Percentiles rank a stretch among this genome's conserved stretches.
Evolutionary conservation across 2,113 vertebrate species (phyloP).

Genomic region (Suncus etruscus): DNA sequence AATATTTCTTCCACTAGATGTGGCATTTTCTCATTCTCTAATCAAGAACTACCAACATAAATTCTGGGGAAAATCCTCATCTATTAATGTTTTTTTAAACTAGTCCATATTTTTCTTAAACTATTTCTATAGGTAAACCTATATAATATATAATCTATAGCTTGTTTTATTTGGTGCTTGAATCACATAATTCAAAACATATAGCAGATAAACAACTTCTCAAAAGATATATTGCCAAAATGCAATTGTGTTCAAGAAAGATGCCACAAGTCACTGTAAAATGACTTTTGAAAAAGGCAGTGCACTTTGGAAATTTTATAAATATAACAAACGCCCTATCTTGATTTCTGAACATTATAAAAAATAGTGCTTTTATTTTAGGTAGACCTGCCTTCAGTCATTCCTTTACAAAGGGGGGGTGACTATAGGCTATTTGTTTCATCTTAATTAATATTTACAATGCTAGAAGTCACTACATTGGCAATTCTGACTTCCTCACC

Average conservation of each 20-base stretch:
- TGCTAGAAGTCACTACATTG: constrained; percentile 59
- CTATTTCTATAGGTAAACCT: background rate
- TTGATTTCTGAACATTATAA: constrained; percentile 66
- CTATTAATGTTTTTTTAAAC: too few species aligned
- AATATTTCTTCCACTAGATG: background rate
- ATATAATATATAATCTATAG: background rate
- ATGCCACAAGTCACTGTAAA: constrained; percentile 55
- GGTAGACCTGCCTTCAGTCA: background rate
- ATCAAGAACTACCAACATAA: background rate
- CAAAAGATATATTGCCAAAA: constrained; percentile 71
- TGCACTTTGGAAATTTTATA: constrained; percentile 64
- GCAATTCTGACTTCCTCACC: constrained; percentile 26
- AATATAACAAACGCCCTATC: constrained; percentile 52
- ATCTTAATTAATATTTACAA: constrained; percentile 24
- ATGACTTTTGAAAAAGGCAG: constrained; percentile 74
- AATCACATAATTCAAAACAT: constrained; percentile 25
- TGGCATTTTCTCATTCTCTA: background rate
- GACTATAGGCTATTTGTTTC: constrained; percentile 22
- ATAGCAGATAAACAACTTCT: constrained; percentile 12
- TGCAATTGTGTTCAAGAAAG: constrained; percentile 74
- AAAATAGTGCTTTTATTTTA: background rate
- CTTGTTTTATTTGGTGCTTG: constrained; percentile 42
- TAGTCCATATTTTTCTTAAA: background rate
- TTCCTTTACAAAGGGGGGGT: constrained; percentile 32
- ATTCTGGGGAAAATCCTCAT: background rate